phyloP scores from a whole-genome alignment of 64 coral and sea anemone species.

The Exaiptasia diaphana region DNA sequence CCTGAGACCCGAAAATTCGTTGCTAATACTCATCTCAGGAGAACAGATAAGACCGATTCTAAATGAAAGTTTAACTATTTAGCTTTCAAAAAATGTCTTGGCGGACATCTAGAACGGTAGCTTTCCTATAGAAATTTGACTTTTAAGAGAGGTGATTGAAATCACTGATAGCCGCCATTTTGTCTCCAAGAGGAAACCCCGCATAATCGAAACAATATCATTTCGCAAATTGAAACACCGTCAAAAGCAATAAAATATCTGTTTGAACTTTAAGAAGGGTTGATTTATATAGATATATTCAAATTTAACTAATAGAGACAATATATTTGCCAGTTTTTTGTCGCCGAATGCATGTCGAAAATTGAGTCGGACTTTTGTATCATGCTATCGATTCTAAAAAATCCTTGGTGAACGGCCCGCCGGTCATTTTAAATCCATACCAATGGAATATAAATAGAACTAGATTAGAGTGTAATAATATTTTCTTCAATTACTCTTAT shows the following conservation, averaged over 20 bases:
- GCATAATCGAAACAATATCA: not conserved
- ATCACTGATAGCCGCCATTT: conserved; percentile 1
- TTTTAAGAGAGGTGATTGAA: conserved; percentile 32
- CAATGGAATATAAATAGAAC: too few species aligned
- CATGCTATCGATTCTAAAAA: too few species aligned
- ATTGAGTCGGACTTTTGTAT: too few species aligned
- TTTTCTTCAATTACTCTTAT: too few species aligned
- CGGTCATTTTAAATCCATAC: too few species aligned
- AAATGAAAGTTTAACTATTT: conserved; percentile 36
- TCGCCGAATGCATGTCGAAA: too few species aligned
- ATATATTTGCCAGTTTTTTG: not conserved
- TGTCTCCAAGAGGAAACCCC: conserved; percentile 20
- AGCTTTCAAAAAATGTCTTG: conserved; percentile 57
- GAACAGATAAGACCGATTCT: conserved; percentile 18
- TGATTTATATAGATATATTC: not conserved
- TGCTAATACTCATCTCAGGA: conserved; percentile 58
- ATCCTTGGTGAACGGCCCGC: too few species aligned
- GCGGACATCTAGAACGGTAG: conserved; percentile 53
- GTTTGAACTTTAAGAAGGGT: not conserved
- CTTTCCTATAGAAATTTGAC: conserved; percentile 49
- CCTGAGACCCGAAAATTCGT: not conserved
- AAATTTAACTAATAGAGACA: not conserved
- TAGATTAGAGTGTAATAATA: too few species aligned
- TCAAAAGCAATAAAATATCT: not conserved
- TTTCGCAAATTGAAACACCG: not conserved